Conservation (phyloP, 2,888 invertebrate species). For the Drosophila mulleri region DNA sequence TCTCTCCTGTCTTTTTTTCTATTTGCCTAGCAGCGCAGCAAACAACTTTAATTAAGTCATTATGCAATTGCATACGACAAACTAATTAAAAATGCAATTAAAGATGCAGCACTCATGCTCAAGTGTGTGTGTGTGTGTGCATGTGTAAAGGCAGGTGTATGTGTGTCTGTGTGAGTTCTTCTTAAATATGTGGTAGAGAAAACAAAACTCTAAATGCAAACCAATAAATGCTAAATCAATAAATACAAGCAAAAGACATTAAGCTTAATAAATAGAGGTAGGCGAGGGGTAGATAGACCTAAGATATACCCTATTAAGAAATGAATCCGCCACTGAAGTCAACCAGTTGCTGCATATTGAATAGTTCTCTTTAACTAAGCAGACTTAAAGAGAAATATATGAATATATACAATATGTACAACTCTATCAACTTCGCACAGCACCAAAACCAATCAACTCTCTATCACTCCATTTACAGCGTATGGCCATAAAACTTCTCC, state of each 20-base stretch:
- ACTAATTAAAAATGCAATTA: constrained; percentile 74
- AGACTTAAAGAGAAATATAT: too few species aligned
- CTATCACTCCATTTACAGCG: background rate
- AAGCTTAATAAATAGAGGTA: constrained; percentile 24
- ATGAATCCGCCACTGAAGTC: too few species aligned
- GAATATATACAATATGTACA: background rate
- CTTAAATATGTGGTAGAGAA: background rate
- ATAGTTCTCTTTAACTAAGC: too few species aligned
- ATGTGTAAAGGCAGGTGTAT: background rate
- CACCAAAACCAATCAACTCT: background rate
- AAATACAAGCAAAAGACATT: constrained; percentile 8
- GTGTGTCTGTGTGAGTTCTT: background rate
- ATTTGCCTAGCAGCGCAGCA: constrained; percentile 16
- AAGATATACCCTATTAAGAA: background rate
- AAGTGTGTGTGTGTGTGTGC: background rate
- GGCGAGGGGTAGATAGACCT: background rate
- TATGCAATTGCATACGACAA: constrained; percentile 71
- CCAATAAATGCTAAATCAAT: constrained; percentile 38
- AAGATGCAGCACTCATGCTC: constrained; percentile 24
- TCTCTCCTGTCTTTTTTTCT: too few species aligned
- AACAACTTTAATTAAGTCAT: constrained; percentile 76
- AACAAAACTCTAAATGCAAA: constrained; percentile 12
- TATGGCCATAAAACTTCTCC: background rate
- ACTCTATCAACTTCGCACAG: background rate
- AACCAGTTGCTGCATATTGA: too few species aligned